Conservation (phyloP, 2,797 vertebrate genomes). For the Petrocephalus sullivani region DNA sequence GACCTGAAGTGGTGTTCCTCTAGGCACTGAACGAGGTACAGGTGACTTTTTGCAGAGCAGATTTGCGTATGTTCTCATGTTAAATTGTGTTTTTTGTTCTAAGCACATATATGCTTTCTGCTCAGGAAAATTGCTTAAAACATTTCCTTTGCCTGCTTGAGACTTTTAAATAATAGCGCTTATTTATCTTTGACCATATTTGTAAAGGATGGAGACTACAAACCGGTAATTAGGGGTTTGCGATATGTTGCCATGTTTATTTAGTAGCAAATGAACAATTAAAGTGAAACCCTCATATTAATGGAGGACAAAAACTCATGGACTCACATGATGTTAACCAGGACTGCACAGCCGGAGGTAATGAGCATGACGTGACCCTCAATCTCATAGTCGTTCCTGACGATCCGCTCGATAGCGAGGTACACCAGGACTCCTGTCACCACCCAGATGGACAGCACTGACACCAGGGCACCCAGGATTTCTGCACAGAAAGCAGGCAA, state of each 20-base stretch:
- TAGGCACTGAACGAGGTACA: neutral
- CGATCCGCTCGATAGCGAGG: constrained; percentile 80
- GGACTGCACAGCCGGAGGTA: constrained; percentile 80
- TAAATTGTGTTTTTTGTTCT: neutral
- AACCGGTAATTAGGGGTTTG: neutral
- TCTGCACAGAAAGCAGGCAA: constrained; percentile 58
- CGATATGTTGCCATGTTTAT: neutral
- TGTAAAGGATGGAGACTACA: neutral
- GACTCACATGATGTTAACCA: constrained; percentile 84
- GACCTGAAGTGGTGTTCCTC: neutral
- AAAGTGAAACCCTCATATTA: neutral
- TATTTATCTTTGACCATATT: neutral
- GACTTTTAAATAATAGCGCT: neutral
- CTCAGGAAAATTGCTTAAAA: neutral
- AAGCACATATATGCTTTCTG: neutral
- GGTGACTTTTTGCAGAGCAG: neutral
- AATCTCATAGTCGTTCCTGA: constrained; percentile 88
- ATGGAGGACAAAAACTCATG: neutral
- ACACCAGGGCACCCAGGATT: constrained; percentile 84
- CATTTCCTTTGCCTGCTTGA: neutral
- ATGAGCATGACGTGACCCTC: constrained; percentile 83
- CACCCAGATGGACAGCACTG: constrained; percentile 90
- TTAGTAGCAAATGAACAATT: neutral
- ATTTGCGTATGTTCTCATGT: neutral
- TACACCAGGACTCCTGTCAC: constrained; percentile 86